Conservation (phyloP, 2,888 invertebrate species). For the Melangyna quadrimaculata region DNA sequence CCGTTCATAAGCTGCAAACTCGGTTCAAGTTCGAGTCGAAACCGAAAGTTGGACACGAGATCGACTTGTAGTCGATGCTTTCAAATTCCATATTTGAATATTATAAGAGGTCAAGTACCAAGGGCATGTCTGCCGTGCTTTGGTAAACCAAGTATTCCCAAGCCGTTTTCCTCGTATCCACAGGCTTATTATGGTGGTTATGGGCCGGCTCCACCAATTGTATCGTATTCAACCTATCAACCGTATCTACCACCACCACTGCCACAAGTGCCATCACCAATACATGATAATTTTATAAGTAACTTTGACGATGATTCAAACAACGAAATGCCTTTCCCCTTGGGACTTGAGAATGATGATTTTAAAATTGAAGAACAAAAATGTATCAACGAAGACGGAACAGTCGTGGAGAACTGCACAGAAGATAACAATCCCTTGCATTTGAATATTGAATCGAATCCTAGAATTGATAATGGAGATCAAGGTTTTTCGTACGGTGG, state of each 20-base stretch:
- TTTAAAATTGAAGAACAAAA: constrained; percentile 73
- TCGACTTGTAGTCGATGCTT: constrained; percentile 21
- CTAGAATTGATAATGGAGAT: not conserved
- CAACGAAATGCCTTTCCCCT: not conserved
- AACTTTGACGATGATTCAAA: not conserved
- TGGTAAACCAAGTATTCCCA: not conserved
- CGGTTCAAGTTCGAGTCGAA: not conserved
- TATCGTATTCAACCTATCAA: not conserved
- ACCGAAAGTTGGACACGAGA: not conserved
- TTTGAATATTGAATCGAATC: not conserved
- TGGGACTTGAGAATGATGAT: constrained; percentile 29
- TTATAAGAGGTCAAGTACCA: constrained; percentile 46
- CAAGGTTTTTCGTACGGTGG: not conserved
- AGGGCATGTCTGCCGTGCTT: constrained; percentile 26
- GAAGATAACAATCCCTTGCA: not conserved
- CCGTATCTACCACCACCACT: not conserved
- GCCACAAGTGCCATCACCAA: not conserved
- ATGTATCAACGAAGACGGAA: constrained; percentile 72
- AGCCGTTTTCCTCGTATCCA: not conserved
- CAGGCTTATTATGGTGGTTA: constrained; percentile 11
- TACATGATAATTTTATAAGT: not conserved
- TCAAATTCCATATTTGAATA: constrained; percentile 29
- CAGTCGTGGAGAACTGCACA: constrained; percentile 49
- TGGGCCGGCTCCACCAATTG: not conserved
- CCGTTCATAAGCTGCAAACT: constrained; percentile 72